phyloP scores from a whole-genome alignment of 1,140 invertebrate genomes.

The Ylistrum balloti region DNA sequence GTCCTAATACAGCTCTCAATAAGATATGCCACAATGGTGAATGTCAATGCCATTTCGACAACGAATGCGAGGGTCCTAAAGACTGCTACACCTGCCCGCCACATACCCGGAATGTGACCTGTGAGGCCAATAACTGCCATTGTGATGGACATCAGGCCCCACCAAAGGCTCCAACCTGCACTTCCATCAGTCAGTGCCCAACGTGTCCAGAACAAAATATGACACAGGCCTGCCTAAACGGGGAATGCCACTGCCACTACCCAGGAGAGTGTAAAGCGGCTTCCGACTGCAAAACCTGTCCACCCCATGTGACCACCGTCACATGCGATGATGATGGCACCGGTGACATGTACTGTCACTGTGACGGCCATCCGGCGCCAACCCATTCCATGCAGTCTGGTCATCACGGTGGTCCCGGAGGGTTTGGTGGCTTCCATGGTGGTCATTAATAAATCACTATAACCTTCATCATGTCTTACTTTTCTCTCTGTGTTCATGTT shows the following conservation, averaged over 20 bases:
- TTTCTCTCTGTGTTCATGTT: too few relatives aligned
- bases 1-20: background rate
- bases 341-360: background rate
- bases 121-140: background rate
- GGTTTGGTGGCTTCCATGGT: too few relatives aligned
- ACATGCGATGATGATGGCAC: background rate
- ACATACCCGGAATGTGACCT: background rate
- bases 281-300: background rate
- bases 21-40: background rate
- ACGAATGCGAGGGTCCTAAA: background rate
- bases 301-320: background rate
- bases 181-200: background rate
- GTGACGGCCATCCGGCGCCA: background rate
- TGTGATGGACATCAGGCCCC: background rate
- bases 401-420: background rate
- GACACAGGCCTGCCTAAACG: background rate
- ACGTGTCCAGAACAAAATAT: background rate
- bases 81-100: background rate
- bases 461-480: too few relatives aligned
- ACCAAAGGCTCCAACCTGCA: background rate
- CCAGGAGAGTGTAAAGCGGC: conserved; percentile 8
- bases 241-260: background rate
- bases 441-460: too few relatives aligned
- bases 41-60: background rate
- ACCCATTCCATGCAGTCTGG: background rate